Conservation (phyloP, 2,113 vertebrate genomes). For the Ovis aries region ARS-UI_Ramb_v3.0 NC_056061.1:63842001-63842500, state of each 20-base stretch:
- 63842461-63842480: not conserved
- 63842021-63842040: not conserved
- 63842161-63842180: not conserved
- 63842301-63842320: not conserved
- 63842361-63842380: not conserved
- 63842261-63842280: constrained; percentile 23
- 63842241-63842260: not conserved
- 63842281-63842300: not conserved
- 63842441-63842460: not conserved
- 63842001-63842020: not conserved
- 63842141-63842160: not conserved
- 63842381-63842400: not conserved
- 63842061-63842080: constrained; percentile 8
- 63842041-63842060: not conserved
- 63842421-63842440: not conserved
- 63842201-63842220: not conserved
- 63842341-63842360: not conserved
- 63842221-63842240: not conserved
- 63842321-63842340: not conserved
- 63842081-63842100: constrained; percentile 25
- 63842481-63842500: not conserved
- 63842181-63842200: not conserved
- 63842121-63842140: not conserved
- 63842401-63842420: not conserved
- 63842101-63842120: not conserved